These are phyloP conservation scores for Apamea sordens DNA, from an alignment of 2,888 invertebrate species.

Conservation along the genomic window DNA sequence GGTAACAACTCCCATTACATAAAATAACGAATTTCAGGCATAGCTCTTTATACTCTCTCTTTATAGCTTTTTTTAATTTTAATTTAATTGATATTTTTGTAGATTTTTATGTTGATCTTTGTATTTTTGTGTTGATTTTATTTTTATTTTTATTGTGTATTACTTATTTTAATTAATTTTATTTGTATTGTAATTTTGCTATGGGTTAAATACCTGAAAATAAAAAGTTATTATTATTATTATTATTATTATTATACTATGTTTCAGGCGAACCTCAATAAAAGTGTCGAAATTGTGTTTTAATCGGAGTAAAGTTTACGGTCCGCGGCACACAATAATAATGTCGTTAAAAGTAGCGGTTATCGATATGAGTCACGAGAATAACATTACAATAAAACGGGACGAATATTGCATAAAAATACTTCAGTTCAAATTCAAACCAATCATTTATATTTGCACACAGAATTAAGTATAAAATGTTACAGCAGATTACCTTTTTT, in stretches of 20 bases:
- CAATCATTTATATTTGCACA: background rate
- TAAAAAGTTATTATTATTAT: too few relatives aligned
- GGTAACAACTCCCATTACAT: constrained; percentile 34
- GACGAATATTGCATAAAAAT: background rate
- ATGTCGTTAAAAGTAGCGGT: constrained; percentile 26
- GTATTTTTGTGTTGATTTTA: too few relatives aligned
- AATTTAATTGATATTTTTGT: too few relatives aligned
- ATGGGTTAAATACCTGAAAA: too few relatives aligned
- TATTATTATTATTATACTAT: too few relatives aligned
- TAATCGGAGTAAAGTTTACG: constrained; percentile 38
- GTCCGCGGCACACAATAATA: constrained; percentile 29
- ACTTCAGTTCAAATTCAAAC: background rate
- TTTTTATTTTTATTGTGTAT: too few relatives aligned
- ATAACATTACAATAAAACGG: background rate
- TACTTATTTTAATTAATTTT: too few relatives aligned
- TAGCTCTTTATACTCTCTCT: too few relatives aligned
- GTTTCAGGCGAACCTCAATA: constrained; percentile 13
- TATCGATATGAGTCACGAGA: constrained; percentile 19
- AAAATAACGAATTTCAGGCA: constrained; percentile 29
- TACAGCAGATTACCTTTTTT: background rate
- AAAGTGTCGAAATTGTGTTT: constrained; percentile 42
- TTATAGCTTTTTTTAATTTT: too few relatives aligned
- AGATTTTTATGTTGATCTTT: too few relatives aligned
- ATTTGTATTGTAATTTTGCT: too few relatives aligned
- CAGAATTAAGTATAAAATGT: background rate